phyloP scores from a whole-genome alignment of 2,113 vertebrate species.

The Caloenas nicobarica region DNA sequence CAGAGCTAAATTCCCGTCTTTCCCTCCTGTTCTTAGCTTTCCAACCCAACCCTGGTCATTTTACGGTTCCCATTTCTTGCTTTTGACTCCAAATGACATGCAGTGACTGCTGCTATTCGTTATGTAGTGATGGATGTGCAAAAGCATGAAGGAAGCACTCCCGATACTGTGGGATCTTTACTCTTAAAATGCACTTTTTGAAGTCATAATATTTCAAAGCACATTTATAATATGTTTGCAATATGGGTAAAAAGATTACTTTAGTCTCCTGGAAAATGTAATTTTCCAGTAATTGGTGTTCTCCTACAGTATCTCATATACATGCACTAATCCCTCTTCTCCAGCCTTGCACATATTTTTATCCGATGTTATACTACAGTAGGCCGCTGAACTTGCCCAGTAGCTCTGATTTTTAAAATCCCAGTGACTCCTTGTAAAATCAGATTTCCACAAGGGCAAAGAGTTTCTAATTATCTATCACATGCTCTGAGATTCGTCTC shows the following conservation, averaged over 20 bases:
- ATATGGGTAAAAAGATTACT: background rate
- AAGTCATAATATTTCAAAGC: conserved; percentile 38
- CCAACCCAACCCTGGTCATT: background rate
- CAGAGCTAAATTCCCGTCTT: background rate
- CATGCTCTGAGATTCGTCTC: accelerated
- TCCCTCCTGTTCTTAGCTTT: background rate
- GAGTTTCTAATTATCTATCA: background rate
- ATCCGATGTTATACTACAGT: background rate
- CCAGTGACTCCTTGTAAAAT: background rate
- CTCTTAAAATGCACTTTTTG: background rate
- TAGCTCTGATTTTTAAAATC: background rate
- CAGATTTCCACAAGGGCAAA: background rate
- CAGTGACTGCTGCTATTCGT: background rate
- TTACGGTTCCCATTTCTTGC: background rate
- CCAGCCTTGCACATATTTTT: background rate
- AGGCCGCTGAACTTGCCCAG: background rate
- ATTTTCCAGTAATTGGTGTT: conserved; percentile 12
- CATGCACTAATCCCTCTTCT: background rate
- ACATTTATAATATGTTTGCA: background rate
- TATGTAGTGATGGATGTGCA: background rate
- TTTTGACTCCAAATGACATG: background rate
- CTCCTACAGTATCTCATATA: background rate
- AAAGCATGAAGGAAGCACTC: background rate
- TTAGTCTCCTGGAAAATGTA: background rate
- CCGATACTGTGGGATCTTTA: background rate